Base-by-base conservation (phyloP, 2,888 invertebrate species). In the Oscheius onirici region DNA sequence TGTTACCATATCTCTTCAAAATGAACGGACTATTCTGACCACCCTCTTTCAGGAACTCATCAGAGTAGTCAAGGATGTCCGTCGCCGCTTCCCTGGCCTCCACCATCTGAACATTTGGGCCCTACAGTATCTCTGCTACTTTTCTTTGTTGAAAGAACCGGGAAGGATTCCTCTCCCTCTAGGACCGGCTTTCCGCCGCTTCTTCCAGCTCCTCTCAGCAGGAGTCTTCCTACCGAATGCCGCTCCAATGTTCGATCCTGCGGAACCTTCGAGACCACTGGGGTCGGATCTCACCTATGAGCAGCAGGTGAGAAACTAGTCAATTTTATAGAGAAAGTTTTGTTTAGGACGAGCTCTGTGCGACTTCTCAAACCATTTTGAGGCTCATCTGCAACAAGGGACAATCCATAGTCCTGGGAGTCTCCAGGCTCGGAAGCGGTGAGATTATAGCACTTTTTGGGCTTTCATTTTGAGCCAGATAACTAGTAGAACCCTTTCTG, bases 41-140 rank as follows among this genome's bases (percentile, higher is more conserved):
- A 34, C 22, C 22, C 28, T 24, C 28, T 72, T 69, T 22, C 58
- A 57, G 44, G 68, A 69, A 6, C 89, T 99, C 15, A 95, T 97
- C 81, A 92, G 97, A 1, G 91, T 99, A 26, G 90, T 99, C n/a
- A 92, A 95, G 75, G 97, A 97, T 90, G 91, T 97, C 85, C 92
- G 94, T 83, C 92, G 92, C 66, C 91, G 97, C 17, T 97, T 95
- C 90, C 92, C 93, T 76, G 96, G 96, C 0, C 92, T 97, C 73
- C 92, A 93, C 74, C 93, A 95, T 0, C 90, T 99, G 10, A 94
- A 94, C 0, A 94, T 96, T 0, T 99, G 97, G 97, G 94, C 96
- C 92, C 90, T 97, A 43, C 97, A 97, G 90, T 91, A 97, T 51
- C 90, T 97, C 91, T 95, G 95, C 0, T 96, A 97, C 89, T 94